Evolutionary conservation across 2,888 invertebrate species (phyloP).

Genomic region (Bellardia pandia): DNA sequence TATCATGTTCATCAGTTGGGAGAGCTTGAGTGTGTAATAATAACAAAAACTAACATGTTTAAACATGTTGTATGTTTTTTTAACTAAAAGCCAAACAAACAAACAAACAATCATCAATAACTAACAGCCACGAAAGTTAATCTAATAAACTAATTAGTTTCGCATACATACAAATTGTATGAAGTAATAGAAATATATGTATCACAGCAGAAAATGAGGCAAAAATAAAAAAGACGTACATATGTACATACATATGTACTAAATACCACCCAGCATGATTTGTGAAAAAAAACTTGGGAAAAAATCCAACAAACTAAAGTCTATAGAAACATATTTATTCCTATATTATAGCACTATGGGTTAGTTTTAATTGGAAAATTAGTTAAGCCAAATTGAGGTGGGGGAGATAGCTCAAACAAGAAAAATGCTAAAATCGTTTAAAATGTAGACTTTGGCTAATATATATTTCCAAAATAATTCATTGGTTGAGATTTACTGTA

Average conservation of each 20-base stretch:
- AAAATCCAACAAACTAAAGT: background rate
- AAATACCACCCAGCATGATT: slow-evolving; percentile 29
- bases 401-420: no score
- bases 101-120: slow-evolving; percentile 49
- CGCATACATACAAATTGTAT: background rate
- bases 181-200: background rate
- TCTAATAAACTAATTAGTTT: slow-evolving; percentile 67
- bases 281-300: background rate
- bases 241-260: background rate
- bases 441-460: no score
- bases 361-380: background rate
- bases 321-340: background rate
- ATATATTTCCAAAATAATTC: no score
- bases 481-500: no score
- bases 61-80: slow-evolving; percentile 9
- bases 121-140: slow-evolving; percentile 48
- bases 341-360: background rate
- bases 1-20: background rate
- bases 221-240: background rate
- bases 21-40: background rate
- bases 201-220: background rate
- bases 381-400: no score
- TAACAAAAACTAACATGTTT: slow-evolving; percentile 27
- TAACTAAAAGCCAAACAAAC: slow-evolving; percentile 15
- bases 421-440: no score